A percentile compares a stretch with the other conserved stretches of the same genome.
These are phyloP conservation scores for Enteromius thamalakanensis DNA, from an alignment of 2,797 vertebrate species.

Conservation along the genomic window DNA sequence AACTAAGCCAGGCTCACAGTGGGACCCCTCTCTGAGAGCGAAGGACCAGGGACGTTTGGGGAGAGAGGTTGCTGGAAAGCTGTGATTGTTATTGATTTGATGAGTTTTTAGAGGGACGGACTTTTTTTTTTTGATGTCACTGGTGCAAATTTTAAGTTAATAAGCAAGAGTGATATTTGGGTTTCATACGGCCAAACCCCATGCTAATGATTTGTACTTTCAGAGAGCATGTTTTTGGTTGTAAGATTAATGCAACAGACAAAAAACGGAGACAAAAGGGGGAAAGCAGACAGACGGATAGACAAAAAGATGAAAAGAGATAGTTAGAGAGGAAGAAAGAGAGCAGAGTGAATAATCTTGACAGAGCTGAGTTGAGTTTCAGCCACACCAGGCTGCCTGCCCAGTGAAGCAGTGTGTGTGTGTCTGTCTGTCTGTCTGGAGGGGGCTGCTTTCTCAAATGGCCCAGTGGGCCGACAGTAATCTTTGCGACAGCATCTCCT, in stretches of 20 bases:
- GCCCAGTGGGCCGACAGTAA: constrained; percentile 40
- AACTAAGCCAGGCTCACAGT: constrained; percentile 13
- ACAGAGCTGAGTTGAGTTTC: constrained; percentile 57
- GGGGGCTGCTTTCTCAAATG: constrained; percentile 18
- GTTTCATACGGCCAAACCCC: neutral
- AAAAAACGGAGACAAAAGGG: constrained; percentile 9
- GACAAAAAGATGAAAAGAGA: constrained; percentile 52
- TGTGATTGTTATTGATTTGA: constrained; percentile 12
- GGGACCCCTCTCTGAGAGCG: neutral
- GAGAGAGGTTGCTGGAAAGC: neutral
- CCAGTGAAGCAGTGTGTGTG: constrained; percentile 16
- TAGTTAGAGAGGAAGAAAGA: constrained; percentile 26
- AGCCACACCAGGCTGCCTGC: constrained; percentile 15
- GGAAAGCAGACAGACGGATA: constrained; percentile 52
- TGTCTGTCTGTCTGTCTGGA: constrained; percentile 26
- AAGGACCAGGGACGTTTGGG: neutral
- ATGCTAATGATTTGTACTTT: constrained; percentile 6
- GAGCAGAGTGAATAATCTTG: constrained; percentile 37
- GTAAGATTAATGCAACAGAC: constrained; percentile 13
- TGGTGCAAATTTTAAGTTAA: neutral
- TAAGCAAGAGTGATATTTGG: constrained; percentile 12
- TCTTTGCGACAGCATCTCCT: constrained; percentile 25
- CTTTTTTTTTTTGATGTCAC: neutral
- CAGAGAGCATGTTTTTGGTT: neutral
- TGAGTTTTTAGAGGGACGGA: neutral